Evolutionary conservation across 1,140 invertebrate species (phyloP), one percentile per base, ranked within the genome.

Genomic region (Diachasma alloeum): DNA sequence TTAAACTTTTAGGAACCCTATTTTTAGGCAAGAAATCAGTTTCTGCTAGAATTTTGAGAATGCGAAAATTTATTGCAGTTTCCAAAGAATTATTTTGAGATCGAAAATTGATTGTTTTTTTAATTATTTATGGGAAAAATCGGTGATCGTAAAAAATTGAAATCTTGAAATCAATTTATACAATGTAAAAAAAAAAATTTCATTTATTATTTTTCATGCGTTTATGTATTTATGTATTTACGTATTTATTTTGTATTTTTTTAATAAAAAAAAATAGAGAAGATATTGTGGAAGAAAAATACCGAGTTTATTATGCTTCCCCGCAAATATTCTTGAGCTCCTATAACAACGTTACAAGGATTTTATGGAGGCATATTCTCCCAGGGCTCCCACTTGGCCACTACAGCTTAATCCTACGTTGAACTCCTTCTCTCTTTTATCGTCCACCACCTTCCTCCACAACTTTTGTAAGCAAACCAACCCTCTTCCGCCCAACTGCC

Each of bases 331-430:
- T 37, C 36, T 19, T 37, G 72, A 66, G 63, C 76, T 59, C 67
- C 67, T 72, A 73, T 74, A 74, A 73, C 68, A 73, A 73, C 76
- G 76, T 77, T 77, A 77, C 76, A 77, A 77, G 76, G 76, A 77
- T 77, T 77, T 77, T 77, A 77, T 72, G 70, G 48, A 66, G 53
- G 72, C 76, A 68, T 53, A 17, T 53, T 53, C 48, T 68, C 36
- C 9, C 31, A 36, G 66, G 13, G 72, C 69, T 77, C 63, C 63
- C 69, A 72, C 76, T 77, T 77, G 72, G 76, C 76, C 76, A 69
- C 66, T 48, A 26, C 42, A 59, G 66, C 22, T 36, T 68, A 72
- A 72, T 68, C 76, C 66, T 36, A 37, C 68, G 63, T 76, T 72
- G 71, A 68, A 72, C 42, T 39, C 39, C 44, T 31, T 48, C 74